Base-by-base conservation (phyloP, 2,797 vertebrate species). In the Muraenolepis orangiensis region DNA sequence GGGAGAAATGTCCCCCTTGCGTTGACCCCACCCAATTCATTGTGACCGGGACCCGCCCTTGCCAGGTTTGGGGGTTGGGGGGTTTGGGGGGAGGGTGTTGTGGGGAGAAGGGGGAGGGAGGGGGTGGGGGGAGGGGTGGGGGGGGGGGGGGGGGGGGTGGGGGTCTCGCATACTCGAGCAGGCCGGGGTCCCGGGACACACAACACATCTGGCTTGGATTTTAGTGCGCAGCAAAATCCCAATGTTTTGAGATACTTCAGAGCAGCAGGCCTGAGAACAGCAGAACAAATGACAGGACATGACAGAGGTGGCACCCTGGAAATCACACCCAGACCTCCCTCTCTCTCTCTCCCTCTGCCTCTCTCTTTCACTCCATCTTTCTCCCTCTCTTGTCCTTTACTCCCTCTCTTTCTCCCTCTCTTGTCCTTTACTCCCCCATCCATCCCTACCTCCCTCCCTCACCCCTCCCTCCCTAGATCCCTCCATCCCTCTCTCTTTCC, bases 161-260 rank as follows among this genome's bases (percentile, higher is more conserved):
- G 74, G 75, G 61, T 28, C 36, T 32, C 31, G 6, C 73, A 42
- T 29, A 34, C n/a, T 71, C n/a, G 32, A 70, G n/a, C 42, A 32
- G 4, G 85, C 80, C 23, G 57, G 75, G 76, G 84, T 89, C 84
- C 82, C 84, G 81, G 78, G 84, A 79, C 77, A 77, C 85, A 77
- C 40, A 20, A 6, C 78, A 88, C 89, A 91, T 91, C 89, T 92
- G 89, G 77, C 87, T 82, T 76, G 71, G 75, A 89, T 92, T n/a
- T 89, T 84, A 76, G 73, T 12, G 72, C 85, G 85, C 75, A 40
- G 12, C 26, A 32, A 57, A 64, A 46, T 61, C 69, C 72, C 80
- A 85, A 78, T 84, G 72, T 72, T 69, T 7, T 66, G 81, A 84
- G 80, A 79, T n/a, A 70, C 40, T 78, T 7, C 34, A 66, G 69